phyloP scores from a whole-genome alignment of 92 coral and sea anemone species.

The Hydrozoanthus gracilis region DNA sequence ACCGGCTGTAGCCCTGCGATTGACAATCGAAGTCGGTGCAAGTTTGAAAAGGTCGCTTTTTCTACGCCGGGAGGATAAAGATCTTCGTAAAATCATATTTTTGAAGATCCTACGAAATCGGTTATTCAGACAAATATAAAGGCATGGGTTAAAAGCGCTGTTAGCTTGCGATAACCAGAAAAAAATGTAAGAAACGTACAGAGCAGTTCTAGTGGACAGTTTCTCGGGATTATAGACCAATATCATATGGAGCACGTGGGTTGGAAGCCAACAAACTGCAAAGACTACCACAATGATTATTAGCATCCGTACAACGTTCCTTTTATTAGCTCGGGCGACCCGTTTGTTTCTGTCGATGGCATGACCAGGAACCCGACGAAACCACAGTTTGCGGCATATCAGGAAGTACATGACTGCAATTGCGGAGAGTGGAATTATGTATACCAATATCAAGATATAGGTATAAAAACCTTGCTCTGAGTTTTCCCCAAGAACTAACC shows the following conservation, averaged over 20 bases:
- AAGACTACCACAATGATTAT: constrained; percentile 23
- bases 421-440: not conserved
- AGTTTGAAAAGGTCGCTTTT: constrained; percentile 1
- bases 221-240: not conserved
- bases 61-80: not conserved
- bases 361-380: constrained; percentile 41
- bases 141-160: constrained; percentile 41
- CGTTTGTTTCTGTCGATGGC: constrained; percentile 40
- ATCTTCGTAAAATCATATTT: constrained; percentile 1
- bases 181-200: not conserved
- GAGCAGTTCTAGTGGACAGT: not conserved
- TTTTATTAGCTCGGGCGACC: constrained; percentile 40
- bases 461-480: constrained; percentile 3
- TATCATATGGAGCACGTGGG: constrained; percentile 38
- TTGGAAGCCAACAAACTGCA: constrained; percentile 46
- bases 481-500: not conserved
- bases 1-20: not conserved
- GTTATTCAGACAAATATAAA: constrained; percentile 24
- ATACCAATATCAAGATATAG: constrained; percentile 9
- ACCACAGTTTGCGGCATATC: constrained; percentile 45
- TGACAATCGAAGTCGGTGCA: not conserved
- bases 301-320: constrained; percentile 42
- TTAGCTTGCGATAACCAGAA: constrained; percentile 43
- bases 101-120: constrained; percentile 5
- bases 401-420: constrained; percentile 17